Evolutionary conservation across 1,140 invertebrate genomes (phyloP), one percentile per base, ranked within the genome.

Genomic region (Dolichoris vasculosae): DNA sequence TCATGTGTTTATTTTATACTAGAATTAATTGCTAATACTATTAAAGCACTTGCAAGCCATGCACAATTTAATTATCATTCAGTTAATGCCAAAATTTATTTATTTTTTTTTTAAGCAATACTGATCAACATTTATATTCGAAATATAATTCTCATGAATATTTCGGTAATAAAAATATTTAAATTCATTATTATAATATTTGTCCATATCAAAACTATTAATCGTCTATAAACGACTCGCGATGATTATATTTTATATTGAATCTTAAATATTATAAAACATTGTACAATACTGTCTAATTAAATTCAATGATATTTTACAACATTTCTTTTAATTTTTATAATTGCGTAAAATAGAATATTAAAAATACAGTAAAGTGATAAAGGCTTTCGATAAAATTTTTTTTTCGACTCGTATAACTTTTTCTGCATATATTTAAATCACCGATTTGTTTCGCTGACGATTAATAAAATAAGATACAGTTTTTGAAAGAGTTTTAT

Each of bases 21-120:
- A 79, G 64, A 86, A 71, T 88, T 88, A 88, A 90, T 90, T 90
- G 89, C 88, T 90, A 79, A 89, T 92, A 92, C 67, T 83, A 83
- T 59, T 51, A 90, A 91, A 87, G 89, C 92, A 93, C 92, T 89
- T 89, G 92, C 92, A 89, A 88, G 92, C 92, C 91, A 91, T 92
- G 92, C 92, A 93, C 92, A 87, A 67, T 67, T 89, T 88, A 76
- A 69, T 87, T 88, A 87, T 90, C 69, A 84, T 59, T 80, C 75
- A 76, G 82, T 84, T 86, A 83, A 84, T 82, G 40, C 51, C n/a
- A 63, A 71, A 79, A 77, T 77, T 86, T 86, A 51, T 51, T 59
- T 78, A 59, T 38, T 78, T 78, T 6, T 83, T 82, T 82, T 86
- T 69, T 63, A 80, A 76, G 30, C 81, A 81, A 30, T n/a, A 55